These are phyloP conservation scores for Coranthus polyacanthus DNA, from an alignment of 2,797 vertebrate species.

Conservation along the genomic window DNA sequence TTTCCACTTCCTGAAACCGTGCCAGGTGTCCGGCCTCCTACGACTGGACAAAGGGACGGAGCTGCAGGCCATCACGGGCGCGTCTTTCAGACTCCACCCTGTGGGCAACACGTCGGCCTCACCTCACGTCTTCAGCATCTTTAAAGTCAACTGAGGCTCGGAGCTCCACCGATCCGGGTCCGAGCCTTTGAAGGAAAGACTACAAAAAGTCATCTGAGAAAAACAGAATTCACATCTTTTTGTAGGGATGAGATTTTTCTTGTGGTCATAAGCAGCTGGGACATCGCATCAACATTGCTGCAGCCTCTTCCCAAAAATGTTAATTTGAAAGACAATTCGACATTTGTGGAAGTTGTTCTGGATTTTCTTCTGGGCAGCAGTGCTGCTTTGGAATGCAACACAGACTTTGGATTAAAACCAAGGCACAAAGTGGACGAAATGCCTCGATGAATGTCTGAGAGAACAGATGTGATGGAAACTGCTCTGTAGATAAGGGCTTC, in stretches of 20 bases:
- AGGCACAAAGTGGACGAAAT: constrained; percentile 60
- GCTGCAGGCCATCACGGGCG: constrained; percentile 83
- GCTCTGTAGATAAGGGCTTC: constrained; percentile 65
- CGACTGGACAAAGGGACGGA: constrained; percentile 84
- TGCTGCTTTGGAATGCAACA: constrained; percentile 61
- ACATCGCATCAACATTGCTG: constrained; percentile 28
- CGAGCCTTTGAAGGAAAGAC: constrained; percentile 6
- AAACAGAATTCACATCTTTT: constrained; percentile 32
- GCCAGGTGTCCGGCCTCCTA: constrained; percentile 93
- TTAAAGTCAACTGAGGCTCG: constrained; percentile 87
- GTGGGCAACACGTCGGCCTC: constrained; percentile 72
- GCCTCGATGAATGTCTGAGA: constrained; percentile 62
- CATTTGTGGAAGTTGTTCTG: constrained; percentile 74
- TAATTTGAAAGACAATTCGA: constrained; percentile 66
- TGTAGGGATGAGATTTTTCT: constrained; percentile 29
- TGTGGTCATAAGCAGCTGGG: constrained; percentile 28
- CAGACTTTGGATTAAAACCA: constrained; percentile 73
- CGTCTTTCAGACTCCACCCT: constrained; percentile 78
- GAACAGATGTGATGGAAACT: constrained; percentile 74
- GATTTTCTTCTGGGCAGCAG: constrained; percentile 65
- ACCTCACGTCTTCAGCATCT: constrained; percentile 93
- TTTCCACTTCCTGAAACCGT: constrained; percentile 89
- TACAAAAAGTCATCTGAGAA: constrained; percentile 24
- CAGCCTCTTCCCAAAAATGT: constrained; percentile 48
- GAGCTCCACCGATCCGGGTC: background rate